phyloP scores from a whole-genome alignment of 2,113 vertebrate species.

The Chaetorhynchus papuensis region DNA sequence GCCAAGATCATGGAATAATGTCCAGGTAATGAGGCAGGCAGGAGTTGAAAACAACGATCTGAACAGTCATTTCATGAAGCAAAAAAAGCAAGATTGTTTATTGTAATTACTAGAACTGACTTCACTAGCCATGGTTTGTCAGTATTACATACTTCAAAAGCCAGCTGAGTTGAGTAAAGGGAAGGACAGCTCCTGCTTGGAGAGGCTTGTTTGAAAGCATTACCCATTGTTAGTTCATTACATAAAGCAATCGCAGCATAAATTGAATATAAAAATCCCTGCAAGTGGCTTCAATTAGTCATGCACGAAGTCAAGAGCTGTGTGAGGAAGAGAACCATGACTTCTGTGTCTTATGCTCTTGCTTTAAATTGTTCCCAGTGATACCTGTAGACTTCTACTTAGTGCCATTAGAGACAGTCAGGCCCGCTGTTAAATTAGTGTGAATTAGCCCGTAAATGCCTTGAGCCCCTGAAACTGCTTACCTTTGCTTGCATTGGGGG shows the following conservation, averaged over 20 bases:
- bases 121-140: neutral
- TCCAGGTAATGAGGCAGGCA: neutral
- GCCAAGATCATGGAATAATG: neutral
- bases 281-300: neutral
- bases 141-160: neutral
- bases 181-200: neutral
- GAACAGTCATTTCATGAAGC: neutral
- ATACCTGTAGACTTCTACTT: neutral
- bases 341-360: neutral
- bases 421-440: neutral
- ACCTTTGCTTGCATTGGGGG: conserved; percentile 81
- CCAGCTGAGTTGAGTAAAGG: neutral
- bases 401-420: neutral
- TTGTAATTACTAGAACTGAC: neutral
- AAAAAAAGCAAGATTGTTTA: neutral
- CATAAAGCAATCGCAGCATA: neutral
- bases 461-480: neutral
- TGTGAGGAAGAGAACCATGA: neutral
- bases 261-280: neutral
- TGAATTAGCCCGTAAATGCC: neutral
- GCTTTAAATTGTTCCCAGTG: neutral
- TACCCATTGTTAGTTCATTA: neutral
- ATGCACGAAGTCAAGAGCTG: neutral
- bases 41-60: neutral
- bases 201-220: neutral